Evolutionary conservation across 2,888 invertebrate species (phyloP).

Genomic region (Xanthorhoe spadicearia): DNA sequence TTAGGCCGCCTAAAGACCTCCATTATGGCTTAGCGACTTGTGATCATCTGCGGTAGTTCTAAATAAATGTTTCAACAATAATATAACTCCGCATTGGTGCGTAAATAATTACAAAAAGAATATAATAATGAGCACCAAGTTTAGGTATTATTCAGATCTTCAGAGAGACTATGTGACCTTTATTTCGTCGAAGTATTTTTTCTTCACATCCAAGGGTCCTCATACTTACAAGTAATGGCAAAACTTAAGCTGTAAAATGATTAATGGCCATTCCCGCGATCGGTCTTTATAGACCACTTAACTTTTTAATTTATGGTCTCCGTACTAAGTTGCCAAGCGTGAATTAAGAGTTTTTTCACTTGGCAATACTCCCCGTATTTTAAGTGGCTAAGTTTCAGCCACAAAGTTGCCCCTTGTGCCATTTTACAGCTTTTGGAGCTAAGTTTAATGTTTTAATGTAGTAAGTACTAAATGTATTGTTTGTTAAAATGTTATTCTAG

Average conservation of each 20-base stretch:
- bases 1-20: too few relatives aligned
- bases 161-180: not conserved
- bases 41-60: too few relatives aligned
- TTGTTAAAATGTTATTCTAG: too few relatives aligned
- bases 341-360: slow-evolving; percentile 28
- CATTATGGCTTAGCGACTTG: too few relatives aligned
- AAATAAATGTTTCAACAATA: too few relatives aligned
- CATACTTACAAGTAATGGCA: slow-evolving; percentile 55
- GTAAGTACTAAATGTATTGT: not conserved
- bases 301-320: slow-evolving; percentile 66
- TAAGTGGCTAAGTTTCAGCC: slow-evolving; percentile 1
- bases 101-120: too few relatives aligned
- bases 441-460: not conserved
- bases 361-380: slow-evolving; percentile 1
- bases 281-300: slow-evolving; percentile 62
- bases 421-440: not conserved
- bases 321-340: slow-evolving; percentile 41
- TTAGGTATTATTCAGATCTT: too few relatives aligned
- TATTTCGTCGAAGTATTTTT: not conserved
- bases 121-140: too few relatives aligned
- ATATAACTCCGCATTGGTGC: too few relatives aligned
- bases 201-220: slow-evolving; percentile 26
- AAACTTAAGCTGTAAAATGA: slow-evolving; percentile 66
- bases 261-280: slow-evolving; percentile 58
- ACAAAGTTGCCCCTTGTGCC: slow-evolving; percentile 14